These are phyloP conservation scores for Psilopsiagon aymara DNA, from an alignment of 2,113 vertebrate species.

Conservation along the genomic window DNA sequence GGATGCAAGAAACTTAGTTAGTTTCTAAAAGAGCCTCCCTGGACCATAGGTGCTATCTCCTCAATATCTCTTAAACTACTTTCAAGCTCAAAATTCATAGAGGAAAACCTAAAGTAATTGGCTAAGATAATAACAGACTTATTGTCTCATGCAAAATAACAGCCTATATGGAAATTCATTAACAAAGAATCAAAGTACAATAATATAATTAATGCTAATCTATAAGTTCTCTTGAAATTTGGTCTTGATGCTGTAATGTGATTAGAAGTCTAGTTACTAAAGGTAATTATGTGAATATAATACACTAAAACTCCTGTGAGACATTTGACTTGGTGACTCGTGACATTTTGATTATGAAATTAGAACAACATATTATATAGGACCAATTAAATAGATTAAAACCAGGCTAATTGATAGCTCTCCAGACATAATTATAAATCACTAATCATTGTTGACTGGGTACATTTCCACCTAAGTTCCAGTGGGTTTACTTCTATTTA, in stretches of 20 bases:
- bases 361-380: background rate
- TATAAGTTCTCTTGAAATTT: background rate
- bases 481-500: slow-evolving; percentile 4
- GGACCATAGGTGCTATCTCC: background rate
- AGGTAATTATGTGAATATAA: background rate
- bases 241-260: background rate
- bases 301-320: slow-evolving; percentile 23
- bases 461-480: background rate
- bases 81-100: background rate
- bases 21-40: background rate
- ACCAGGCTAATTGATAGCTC: background rate
- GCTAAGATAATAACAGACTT: background rate
- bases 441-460: background rate
- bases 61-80: background rate
- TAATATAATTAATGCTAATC: slow-evolving; percentile 15
- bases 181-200: background rate
- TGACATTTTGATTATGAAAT: slow-evolving; percentile 43
- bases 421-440: background rate
- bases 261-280: slow-evolving; percentile 26
- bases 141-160: background rate
- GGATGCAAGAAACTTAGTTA: background rate
- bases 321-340: slow-evolving; percentile 3
- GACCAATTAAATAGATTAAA: slow-evolving; percentile 27
- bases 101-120: background rate
- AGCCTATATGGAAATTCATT: background rate